phyloP scores from a whole-genome alignment of 1,140 invertebrate species.

The Anadara kagoshimensis region DNA sequence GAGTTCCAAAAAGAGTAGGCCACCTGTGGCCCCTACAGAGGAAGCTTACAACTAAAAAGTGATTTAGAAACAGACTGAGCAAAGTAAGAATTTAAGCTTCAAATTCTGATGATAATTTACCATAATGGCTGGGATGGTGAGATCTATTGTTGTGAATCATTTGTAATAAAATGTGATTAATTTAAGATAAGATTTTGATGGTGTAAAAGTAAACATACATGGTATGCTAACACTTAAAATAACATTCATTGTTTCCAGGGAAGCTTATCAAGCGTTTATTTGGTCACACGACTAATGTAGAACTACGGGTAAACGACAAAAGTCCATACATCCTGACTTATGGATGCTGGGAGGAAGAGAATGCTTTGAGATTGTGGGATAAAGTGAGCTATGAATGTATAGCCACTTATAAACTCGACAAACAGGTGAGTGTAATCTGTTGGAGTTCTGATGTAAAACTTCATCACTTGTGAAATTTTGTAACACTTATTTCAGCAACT shows the following conservation, averaged over 20 bases:
- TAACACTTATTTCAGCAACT: too few species aligned
- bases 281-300: conserved; percentile 21
- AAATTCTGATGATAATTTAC: background rate
- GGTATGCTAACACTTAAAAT: background rate
- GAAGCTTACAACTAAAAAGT: too few species aligned
- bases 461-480: too few species aligned
- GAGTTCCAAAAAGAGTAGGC: too few species aligned
- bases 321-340: conserved; percentile 4
- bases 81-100: too few species aligned
- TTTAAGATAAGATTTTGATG: background rate
- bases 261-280: conserved; percentile 1
- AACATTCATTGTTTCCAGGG: background rate
- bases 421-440: too few species aligned
- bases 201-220: background rate
- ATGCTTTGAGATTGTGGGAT: conserved; percentile 15
- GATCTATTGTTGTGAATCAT: background rate
- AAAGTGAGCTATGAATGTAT: conserved; percentile 1
- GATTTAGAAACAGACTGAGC: too few species aligned
- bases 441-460: too few species aligned
- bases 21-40: too few species aligned
- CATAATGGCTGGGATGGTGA: background rate
- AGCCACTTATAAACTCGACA: conserved; percentile 19
- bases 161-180: too few species aligned
- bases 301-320: conserved; percentile 2
- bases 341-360: conserved; percentile 31